phyloP scores from a whole-genome alignment of 2,113 vertebrate genomes.

The Hippocampus zosterae region DNA sequence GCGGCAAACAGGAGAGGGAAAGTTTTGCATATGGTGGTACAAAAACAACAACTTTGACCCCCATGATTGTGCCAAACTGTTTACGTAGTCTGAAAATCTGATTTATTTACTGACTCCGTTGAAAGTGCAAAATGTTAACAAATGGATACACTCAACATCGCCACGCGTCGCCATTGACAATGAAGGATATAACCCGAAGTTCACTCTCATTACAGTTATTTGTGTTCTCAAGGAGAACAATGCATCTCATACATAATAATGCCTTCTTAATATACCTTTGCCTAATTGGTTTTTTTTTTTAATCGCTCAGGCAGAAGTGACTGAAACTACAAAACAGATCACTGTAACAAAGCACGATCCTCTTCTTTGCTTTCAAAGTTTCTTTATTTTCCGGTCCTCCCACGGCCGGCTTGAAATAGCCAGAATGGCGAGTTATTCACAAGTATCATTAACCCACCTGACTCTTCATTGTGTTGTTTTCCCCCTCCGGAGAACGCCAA shows the following conservation, averaged over 20 bases:
- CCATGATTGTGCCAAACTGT: background rate
- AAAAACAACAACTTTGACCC: background rate
- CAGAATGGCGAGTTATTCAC: slow-evolving; percentile 76
- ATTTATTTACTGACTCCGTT: background rate
- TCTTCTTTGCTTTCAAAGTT: slow-evolving; percentile 10
- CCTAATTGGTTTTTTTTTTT: slow-evolving; percentile 68
- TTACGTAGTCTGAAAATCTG: background rate
- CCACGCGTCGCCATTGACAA: slow-evolving; percentile 16
- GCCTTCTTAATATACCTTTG: slow-evolving; percentile 58
- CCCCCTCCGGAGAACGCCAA: slow-evolving; percentile 72
- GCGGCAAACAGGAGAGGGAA: background rate
- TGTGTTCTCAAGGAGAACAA: slow-evolving; percentile 60
- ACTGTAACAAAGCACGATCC: slow-evolving; percentile 48
- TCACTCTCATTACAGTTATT: slow-evolving; percentile 67
- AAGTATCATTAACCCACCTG: slow-evolving; percentile 78
- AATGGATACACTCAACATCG: background rate
- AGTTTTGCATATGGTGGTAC: background rate
- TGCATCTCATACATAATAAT: slow-evolving; percentile 66
- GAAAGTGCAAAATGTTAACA: background rate
- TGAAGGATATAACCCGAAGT: slow-evolving; percentile 35
- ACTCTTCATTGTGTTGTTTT: slow-evolving; percentile 72
- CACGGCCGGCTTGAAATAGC: slow-evolving; percentile 69
- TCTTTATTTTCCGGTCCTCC: slow-evolving; percentile 24
- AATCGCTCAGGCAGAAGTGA: slow-evolving; percentile 67
- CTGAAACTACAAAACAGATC: slow-evolving; percentile 76